Base-by-base conservation (phyloP, 1,140 invertebrate species). In the Lutraria rhynchaena region DNA sequence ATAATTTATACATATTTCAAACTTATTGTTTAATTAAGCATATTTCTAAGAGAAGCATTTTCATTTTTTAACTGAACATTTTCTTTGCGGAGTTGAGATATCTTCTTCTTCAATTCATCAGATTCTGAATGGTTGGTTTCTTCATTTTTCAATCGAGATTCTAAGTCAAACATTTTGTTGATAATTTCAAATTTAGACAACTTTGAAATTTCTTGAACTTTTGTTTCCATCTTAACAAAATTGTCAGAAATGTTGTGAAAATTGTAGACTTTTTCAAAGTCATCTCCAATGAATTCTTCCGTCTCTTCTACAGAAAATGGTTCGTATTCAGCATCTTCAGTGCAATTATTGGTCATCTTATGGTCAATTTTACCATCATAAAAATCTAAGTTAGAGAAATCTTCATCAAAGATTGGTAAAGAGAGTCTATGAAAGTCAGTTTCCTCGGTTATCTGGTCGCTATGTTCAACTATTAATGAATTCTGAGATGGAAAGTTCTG, bases 181-280 rank as follows among this genome's bases (percentile, higher is more conserved):
- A 73, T 73, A 7, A 73, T 35, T 55, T 49, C 51, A 33, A 35
- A 35, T 55, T 35, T 73, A 11, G 69, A 37, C 24, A 73, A 41
- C 41, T 41, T 55, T 41, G 51, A 22, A 35, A 73, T 31, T 73
- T 58, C 69, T 57, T 53, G 35, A 15, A 27, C 37, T 13, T 15
- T 41, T 27, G 9, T 9, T 29, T 3, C 13, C 5, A 0, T 49
- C 0, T 15, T 13, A 2, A n/a, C 1, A n/a, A 0, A 17, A 46
- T 11, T 4, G 17, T 67, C 63, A 19, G 22, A 29, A n/a, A 19
- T 3, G 1, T 51, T 67, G 7, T 46, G 13, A n/a, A 24, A 58
- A 58, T 73, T 58, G n/a, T 46, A 70, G 51, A 61, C 78, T 61
- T 60, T 33, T 31, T 81, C 78, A 74, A 81, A 81, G 22, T 81